A percentile compares a stretch with the other conserved stretches of the same genome.
Evolutionary conservation across 2,113 vertebrate species (phyloP).

Genomic region (Hepsetus odoe): DNA sequence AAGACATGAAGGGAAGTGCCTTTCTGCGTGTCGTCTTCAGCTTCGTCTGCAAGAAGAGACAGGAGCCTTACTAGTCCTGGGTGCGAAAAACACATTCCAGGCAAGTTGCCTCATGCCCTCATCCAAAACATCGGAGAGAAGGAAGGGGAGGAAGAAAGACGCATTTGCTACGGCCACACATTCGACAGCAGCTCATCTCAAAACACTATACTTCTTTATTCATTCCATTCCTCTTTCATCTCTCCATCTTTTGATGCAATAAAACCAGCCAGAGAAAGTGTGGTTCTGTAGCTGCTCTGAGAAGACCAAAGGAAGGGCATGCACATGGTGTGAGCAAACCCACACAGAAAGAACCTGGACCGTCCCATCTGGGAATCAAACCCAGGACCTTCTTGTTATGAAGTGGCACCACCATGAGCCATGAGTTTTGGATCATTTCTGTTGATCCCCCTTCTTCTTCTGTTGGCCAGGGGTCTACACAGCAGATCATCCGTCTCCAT

Average conservation of each 20-base stretch:
- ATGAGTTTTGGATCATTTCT: no score
- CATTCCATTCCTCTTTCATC: not conserved
- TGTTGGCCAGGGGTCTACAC: no score
- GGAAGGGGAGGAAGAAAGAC: not conserved
- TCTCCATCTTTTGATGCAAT: not conserved
- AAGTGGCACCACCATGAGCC: no score
- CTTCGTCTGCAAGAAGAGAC: slow-evolving; percentile 19
- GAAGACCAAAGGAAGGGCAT: no score
- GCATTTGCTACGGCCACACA: not conserved
- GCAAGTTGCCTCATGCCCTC: slow-evolving; percentile 43
- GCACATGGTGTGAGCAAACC: no score
- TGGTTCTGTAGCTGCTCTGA: no score
- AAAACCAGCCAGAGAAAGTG: no score
- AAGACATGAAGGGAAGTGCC: not conserved
- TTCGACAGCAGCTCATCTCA: not conserved
- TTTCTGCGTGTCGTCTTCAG: not conserved
- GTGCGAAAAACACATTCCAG: slow-evolving; percentile 45
- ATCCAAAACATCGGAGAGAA: slow-evolving; percentile 9
- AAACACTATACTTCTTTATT: not conserved
- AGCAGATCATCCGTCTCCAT: no score
- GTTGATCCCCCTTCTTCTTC: no score
- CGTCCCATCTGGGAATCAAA: no score
- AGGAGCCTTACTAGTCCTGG: not conserved
- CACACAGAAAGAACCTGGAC: no score
- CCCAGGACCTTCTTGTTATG: no score